These are phyloP conservation scores for Drosophila sucinea DNA, from an alignment of 1,140 invertebrate genomes.

Conservation along the genomic window DNA sequence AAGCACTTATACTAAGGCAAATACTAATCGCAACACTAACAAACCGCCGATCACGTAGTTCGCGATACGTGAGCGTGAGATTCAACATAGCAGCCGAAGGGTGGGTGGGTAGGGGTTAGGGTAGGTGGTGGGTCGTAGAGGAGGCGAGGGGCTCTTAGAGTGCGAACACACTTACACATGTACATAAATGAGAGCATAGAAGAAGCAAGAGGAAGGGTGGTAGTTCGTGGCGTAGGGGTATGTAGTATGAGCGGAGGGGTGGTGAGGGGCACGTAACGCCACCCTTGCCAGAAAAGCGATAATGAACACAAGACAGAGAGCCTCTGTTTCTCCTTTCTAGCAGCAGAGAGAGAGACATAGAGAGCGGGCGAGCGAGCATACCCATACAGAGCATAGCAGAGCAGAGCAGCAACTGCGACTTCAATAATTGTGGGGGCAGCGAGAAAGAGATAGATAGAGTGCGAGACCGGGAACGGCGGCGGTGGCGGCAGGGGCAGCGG, in stretches of 20 bases:
- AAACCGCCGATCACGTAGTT: conserved; percentile 53
- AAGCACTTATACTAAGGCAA: conserved; percentile 33
- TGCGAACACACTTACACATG: conserved; percentile 1
- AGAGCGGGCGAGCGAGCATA: not conserved
- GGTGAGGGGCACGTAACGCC: conserved; percentile 60
- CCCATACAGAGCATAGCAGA: not conserved
- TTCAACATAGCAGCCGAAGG: conserved; percentile 33
- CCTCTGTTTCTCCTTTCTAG: not conserved
- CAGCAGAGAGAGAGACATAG: not conserved
- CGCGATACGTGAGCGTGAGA: conserved; percentile 55
- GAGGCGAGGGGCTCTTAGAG: not conserved
- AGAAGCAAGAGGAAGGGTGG: conserved; percentile 17
- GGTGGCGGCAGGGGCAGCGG: not conserved
- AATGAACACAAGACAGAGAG: conserved; percentile 48
- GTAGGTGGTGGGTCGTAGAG: conserved; percentile 10
- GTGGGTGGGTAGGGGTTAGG: not conserved
- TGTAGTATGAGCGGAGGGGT: conserved; percentile 18
- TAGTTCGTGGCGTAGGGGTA: conserved; percentile 19
- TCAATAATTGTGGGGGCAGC: conserved; percentile 10
- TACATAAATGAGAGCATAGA: conserved; percentile 28
- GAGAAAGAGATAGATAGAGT: conserved; percentile 18
- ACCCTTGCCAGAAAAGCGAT: conserved; percentile 73
- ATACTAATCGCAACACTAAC: conserved; percentile 60
- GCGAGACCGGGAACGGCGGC: conserved; percentile 16
- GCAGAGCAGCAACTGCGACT: conserved; percentile 21